Evolutionary conservation across 2,113 vertebrate species (phyloP).

Genomic region (Anhinga rufa): DNA sequence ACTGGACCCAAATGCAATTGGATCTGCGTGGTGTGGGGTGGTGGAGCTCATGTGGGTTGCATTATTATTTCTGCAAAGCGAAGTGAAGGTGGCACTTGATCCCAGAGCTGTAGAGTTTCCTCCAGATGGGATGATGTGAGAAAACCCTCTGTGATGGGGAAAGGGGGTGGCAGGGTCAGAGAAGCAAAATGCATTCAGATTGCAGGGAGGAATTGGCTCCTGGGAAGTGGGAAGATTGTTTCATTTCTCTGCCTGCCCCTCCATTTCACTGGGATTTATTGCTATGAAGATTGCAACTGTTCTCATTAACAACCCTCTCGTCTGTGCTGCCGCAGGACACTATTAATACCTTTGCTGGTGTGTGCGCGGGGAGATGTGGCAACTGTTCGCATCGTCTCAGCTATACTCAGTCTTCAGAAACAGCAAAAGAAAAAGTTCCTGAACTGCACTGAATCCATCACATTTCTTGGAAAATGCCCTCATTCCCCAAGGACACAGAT

Average conservation of each 20-base stretch:
- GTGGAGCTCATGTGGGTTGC: background rate
- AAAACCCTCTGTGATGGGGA: rapidly evolving
- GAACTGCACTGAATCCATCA: background rate
- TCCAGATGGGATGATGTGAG: background rate
- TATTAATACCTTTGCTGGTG: background rate
- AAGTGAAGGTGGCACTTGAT: background rate
- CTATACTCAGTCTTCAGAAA: background rate
- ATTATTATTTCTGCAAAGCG: background rate
- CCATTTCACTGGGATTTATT: background rate
- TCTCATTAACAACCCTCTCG: background rate
- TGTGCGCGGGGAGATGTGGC: background rate
- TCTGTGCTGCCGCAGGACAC: background rate
- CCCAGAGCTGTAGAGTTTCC: background rate
- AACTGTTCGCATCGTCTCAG: background rate
- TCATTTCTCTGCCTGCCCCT: background rate
- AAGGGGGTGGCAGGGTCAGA: background rate
- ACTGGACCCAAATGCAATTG: background rate
- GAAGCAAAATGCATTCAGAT: background rate
- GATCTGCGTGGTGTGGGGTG: background rate
- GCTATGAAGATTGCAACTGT: background rate
- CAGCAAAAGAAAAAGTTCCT: background rate
- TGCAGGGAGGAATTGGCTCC: background rate
- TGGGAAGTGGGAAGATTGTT: background rate
- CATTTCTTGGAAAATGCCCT: background rate
- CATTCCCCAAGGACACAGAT: background rate